phyloP scores from a whole-genome alignment of 2,888 invertebrate genomes.

The Diachrysia chrysitis region DNA sequence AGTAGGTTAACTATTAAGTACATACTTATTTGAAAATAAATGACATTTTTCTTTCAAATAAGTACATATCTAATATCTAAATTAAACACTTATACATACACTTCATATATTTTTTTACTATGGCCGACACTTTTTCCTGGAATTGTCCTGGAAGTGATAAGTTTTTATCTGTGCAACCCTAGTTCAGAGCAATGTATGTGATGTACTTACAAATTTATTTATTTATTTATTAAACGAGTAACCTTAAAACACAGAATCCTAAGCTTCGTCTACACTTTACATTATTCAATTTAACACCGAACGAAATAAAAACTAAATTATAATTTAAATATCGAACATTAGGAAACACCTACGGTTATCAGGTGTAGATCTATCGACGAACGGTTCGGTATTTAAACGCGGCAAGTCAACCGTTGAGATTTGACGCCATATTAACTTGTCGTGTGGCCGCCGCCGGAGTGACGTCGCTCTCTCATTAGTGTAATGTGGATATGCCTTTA shows the following conservation, averaged over 20 bases:
- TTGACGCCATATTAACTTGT: conserved; percentile 80
- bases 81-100: too few relatives aligned
- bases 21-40: too few relatives aligned
- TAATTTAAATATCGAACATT: conserved; percentile 51
- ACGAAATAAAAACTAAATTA: conserved; percentile 29
- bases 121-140: too few relatives aligned
- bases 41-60: too few relatives aligned
- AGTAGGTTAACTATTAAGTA: too few relatives aligned
- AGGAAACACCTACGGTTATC: conserved; percentile 57
- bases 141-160: too few relatives aligned
- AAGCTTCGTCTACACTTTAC: conserved; percentile 3
- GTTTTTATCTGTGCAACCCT: too few relatives aligned
- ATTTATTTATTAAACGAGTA: too few relatives aligned
- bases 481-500: conserved; percentile 59
- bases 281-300: conserved; percentile 6
- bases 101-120: too few relatives aligned
- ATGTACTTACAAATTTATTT: too few relatives aligned
- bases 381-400: conserved; percentile 49
- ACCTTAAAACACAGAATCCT: neutral
- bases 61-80: too few relatives aligned
- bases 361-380: conserved; percentile 49
- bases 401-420: conserved; percentile 63
- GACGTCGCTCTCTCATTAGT: conserved; percentile 41
- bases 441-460: conserved; percentile 59
- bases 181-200: too few relatives aligned